Evolutionary conservation across 2,797 vertebrate species (phyloP).

Genomic region (Halcyon chelicuti): DNA sequence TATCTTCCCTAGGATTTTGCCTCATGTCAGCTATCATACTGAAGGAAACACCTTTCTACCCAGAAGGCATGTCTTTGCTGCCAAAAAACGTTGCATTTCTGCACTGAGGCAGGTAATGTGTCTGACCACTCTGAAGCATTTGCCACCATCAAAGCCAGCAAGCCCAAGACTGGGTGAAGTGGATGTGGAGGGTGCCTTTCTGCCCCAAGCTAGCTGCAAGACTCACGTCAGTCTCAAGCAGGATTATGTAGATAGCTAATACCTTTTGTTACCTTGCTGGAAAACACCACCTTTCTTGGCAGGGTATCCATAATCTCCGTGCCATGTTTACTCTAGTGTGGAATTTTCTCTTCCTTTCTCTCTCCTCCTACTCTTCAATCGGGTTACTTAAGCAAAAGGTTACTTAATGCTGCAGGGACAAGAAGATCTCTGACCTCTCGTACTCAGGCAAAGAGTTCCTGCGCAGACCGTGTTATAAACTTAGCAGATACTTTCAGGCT

Average conservation of each 20-base stretch:
- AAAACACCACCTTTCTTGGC: conserved; percentile 59
- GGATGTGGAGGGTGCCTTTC: accelerated
- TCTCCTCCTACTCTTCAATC: not conserved
- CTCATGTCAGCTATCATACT: accelerated
- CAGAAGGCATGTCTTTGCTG: not conserved
- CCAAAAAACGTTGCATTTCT: not conserved
- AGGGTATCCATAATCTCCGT: not conserved
- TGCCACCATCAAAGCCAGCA: not conserved
- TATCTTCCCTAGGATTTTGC: not conserved
- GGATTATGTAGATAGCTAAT: not conserved
- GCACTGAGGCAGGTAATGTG: not conserved
- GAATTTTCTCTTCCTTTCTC: conserved; percentile 52
- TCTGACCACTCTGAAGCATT: not conserved
- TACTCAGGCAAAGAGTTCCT: not conserved
- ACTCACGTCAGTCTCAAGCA: not conserved
- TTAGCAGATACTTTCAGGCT: conserved; percentile 29
- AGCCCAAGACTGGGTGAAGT: not conserved
- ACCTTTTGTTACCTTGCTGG: conserved; percentile 41
- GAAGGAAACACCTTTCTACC: not conserved
- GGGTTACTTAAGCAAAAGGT: conserved; percentile 37
- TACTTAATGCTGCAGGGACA: conserved; percentile 28
- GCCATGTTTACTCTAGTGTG: conserved; percentile 55
- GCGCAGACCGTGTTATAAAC: not conserved
- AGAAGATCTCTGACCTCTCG: conserved; percentile 16
- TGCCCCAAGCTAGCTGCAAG: not conserved